phyloP scores from a whole-genome alignment of 2,888 invertebrate genomes.

The Platycnemis pennipes region DNA sequence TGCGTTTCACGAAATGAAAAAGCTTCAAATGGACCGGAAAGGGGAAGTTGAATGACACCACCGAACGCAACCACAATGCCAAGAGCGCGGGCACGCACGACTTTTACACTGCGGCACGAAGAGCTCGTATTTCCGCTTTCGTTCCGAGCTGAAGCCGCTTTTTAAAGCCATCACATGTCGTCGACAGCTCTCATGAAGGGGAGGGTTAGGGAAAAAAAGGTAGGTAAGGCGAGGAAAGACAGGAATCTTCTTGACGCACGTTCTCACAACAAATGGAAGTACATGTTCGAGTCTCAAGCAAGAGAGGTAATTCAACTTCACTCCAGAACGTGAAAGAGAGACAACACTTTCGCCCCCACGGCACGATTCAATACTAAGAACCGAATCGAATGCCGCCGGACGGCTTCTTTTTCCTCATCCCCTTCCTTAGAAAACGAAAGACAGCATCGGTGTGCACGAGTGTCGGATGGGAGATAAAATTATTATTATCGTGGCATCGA shows the following conservation, averaged over 20 bases:
- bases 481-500: not conserved
- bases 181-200: not conserved
- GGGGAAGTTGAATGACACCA: not conserved
- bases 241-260: constrained; percentile 21
- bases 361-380: constrained; percentile 1
- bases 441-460: not conserved
- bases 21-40: not conserved
- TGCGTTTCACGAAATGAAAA: not conserved
- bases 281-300: not conserved
- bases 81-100: not conserved
- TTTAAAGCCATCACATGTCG: not conserved
- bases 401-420: not conserved
- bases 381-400: not conserved
- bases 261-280: constrained; percentile 1
- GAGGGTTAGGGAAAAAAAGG: not conserved
- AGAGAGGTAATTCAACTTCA: constrained; percentile 26
- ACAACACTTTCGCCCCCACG: constrained; percentile 8
- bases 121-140: not conserved
- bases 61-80: not conserved
- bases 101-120: not conserved
- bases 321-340: not conserved
- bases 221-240: not conserved
- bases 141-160: not conserved
- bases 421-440: not conserved
- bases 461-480: not conserved